Evolutionary conservation across 2,113 vertebrate species (phyloP).

Genomic region (Ochotona princeps): DNA sequence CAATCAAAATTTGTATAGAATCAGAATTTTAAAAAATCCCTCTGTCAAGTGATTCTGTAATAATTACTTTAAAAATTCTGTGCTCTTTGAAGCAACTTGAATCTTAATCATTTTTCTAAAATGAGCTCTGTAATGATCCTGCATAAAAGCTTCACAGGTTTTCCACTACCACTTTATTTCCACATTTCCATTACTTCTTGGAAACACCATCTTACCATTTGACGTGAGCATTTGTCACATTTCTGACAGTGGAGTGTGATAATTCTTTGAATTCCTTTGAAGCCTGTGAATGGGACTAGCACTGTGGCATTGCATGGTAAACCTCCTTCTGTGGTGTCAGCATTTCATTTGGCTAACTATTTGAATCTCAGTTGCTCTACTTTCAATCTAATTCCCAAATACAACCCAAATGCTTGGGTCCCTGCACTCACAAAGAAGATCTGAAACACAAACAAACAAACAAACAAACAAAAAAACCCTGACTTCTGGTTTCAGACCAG

Average conservation of each 20-base stretch:
- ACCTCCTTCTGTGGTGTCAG: no score
- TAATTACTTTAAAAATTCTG: background rate
- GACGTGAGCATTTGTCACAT: background rate
- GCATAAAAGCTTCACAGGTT: background rate
- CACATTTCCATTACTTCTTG: background rate
- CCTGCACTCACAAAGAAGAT: no score
- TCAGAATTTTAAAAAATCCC: background rate
- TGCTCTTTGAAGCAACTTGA: background rate
- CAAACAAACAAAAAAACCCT: no score
- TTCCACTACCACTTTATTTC: background rate
- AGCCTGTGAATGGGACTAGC: background rate
- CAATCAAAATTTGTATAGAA: background rate
- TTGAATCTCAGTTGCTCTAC: no score
- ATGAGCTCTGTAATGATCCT: background rate
- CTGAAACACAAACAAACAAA: no score
- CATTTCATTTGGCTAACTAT: no score
- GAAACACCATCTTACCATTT: background rate
- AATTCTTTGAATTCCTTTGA: background rate
- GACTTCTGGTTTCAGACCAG: no score
- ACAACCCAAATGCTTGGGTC: no score
- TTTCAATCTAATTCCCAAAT: no score
- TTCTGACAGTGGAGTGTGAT: background rate
- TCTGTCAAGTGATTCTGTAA: background rate
- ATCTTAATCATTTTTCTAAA: constrained; percentile 1
- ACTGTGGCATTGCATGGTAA: no score